These are phyloP conservation scores for Phenganax marumi DNA, from an alignment of 92 coral and sea anemone genomes.

Conservation along the genomic window DNA sequence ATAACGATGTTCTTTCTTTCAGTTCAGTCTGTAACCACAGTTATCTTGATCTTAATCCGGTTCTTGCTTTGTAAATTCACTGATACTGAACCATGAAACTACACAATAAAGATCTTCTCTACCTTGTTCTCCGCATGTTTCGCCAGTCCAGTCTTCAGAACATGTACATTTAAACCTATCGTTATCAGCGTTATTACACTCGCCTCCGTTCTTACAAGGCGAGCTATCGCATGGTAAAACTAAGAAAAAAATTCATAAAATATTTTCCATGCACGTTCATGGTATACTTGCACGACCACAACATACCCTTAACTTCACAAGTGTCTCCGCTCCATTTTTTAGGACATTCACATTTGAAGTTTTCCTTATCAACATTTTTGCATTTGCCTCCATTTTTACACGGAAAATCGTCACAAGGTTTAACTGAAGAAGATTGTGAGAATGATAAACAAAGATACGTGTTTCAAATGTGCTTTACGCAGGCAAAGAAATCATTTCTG, in stretches of 20 bases:
- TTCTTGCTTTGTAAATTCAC: too few species aligned
- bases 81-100: too few species aligned
- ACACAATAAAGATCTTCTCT: too few species aligned
- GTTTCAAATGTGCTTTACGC: background rate
- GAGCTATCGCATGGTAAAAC: background rate
- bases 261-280: background rate
- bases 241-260: background rate
- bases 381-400: background rate
- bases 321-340: background rate
- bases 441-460: background rate
- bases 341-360: background rate
- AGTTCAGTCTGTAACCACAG: background rate
- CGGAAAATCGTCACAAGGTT: conserved; percentile 9
- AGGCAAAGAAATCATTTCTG: background rate
- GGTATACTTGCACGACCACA: background rate
- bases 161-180: background rate
- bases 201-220: background rate
- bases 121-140: conserved; percentile 12
- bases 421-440: background rate
- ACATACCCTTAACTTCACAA: background rate
- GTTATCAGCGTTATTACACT: background rate
- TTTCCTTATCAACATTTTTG: background rate
- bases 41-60: background rate
- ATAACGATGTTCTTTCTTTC: background rate
- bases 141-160: conserved; percentile 17